phyloP scores from a whole-genome alignment of 2,113 vertebrate genomes.

The Mixornis gularis region DNA sequence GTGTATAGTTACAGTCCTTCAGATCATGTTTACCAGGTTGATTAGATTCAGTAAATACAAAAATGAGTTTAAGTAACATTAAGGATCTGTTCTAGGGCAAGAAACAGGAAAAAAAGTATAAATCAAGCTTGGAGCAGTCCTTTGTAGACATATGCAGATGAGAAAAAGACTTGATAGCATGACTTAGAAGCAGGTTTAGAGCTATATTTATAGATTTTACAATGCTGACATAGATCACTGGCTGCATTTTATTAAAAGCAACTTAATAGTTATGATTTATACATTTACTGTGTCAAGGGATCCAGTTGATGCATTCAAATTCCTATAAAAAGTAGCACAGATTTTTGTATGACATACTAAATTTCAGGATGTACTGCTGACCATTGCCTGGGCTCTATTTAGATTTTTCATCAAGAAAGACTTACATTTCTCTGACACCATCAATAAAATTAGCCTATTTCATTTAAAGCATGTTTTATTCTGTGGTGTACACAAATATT shows the following conservation, averaged over 20 bases:
- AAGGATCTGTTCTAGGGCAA: not conserved
- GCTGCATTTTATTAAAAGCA: not conserved
- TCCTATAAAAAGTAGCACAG: not conserved
- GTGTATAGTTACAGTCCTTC: not conserved
- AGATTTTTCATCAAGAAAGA: not conserved
- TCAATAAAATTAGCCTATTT: slow-evolving; percentile 7
- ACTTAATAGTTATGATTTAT: not conserved
- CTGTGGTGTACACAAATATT: not conserved
- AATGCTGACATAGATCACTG: not conserved
- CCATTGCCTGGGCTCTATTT: not conserved
- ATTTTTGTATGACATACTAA: not conserved
- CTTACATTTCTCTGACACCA: not conserved
- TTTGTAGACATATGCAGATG: not conserved
- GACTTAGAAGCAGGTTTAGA: not conserved
- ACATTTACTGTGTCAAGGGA: not conserved
- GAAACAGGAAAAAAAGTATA: slow-evolving; percentile 20
- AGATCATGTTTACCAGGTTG: not conserved
- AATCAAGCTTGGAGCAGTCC: not conserved
- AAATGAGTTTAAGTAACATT: slow-evolving; percentile 39
- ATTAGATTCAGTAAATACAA: not conserved
- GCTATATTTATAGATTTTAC: not conserved
- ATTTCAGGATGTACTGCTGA: not conserved
- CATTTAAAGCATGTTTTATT: slow-evolving; percentile 8
- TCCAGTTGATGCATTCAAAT: not conserved
- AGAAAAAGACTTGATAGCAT: not conserved